Base-by-base conservation (phyloP, 2,797 vertebrate species). In the Helostoma temminkii region DNA sequence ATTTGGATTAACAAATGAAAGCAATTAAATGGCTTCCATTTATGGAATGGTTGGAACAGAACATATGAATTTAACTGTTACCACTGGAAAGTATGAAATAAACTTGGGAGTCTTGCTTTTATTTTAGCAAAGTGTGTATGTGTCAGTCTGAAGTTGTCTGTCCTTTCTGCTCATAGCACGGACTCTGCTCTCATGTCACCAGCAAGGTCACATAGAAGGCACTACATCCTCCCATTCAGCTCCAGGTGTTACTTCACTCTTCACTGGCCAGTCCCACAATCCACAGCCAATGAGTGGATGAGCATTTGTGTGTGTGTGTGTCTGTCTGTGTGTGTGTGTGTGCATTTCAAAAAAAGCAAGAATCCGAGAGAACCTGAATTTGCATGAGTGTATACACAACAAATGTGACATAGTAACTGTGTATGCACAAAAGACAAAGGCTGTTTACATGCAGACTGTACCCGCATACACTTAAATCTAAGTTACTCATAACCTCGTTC, bases 1-100 rank as follows among this genome's bases (percentile, higher is more conserved):
- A 93, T 93, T 93, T 91, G 89, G 89, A 92, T 93, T 93, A 92
- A 89, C 87, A 88, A 91, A 81, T 91, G 90, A 90, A 92, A 91
- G 91, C 85, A 92, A 92, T 93, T 90, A 91, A 91, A 89, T 67
- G 16, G 88, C 79, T 86, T 90, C 74, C 82, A 89, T 90, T 89
- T 89, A 78, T 62, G 41, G 83, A 84, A 85, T 69, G 76, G 79
- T 71, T 71, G 80, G 87, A 87, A 90, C 78, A 89, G 85, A 89
- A 90, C 89, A 92, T 92, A 90, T 87, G 87, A 88, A 81, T 90
- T 91, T 87, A 80, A 91, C 84, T 81, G 81, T 84, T 88, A 78
- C 81, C 80, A 86, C 78, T 91, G 92, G 89, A 93, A 92, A 92
- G 86, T 88, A 89, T 92, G 91, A 93, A 93, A 88, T 87, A 84